A percentile compares a stretch with the other conserved stretches of the same genome.
Evolutionary conservation across 1,140 invertebrate genomes (phyloP).

Genomic region (Drosophila leontia): DNA sequence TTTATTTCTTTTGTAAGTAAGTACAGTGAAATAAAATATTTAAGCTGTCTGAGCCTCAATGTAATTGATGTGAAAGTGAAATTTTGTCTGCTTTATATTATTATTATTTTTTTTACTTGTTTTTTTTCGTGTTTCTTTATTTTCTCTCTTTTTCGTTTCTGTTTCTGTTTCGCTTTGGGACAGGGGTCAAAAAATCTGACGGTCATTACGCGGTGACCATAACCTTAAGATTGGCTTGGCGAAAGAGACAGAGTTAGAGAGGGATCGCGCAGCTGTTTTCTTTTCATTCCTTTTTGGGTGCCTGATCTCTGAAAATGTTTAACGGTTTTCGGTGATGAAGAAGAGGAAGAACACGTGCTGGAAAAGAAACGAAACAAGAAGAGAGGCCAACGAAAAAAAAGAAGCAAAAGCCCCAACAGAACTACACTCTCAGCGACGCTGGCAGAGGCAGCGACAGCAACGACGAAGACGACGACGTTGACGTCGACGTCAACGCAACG

Average conservation of each 20-base stretch:
- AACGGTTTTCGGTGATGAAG: conserved; percentile 7
- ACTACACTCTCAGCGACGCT: conserved; percentile 12
- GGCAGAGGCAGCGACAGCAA: conserved; percentile 21
- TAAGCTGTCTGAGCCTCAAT: conserved; percentile 31
- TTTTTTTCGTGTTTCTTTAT: conserved; percentile 29
- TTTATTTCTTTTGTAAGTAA: conserved; percentile 43
- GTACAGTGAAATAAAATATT: conserved; percentile 44
- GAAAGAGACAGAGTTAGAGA: conserved; percentile 6
- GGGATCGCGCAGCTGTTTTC: conserved; percentile 42
- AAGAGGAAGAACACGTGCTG: conserved; percentile 69
- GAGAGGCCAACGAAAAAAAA: conserved; percentile 3
- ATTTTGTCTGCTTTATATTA: conserved; percentile 58
- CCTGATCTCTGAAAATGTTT: conserved; percentile 26
- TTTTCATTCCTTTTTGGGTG: conserved; percentile 11
- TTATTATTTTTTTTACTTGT: conserved; percentile 12
- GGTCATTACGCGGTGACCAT: conserved; percentile 68
- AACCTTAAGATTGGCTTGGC: conserved; percentile 64
- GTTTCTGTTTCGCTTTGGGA: conserved; percentile 28
- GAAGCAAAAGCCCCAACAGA: conserved; percentile 24
- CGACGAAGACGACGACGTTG: neutral
- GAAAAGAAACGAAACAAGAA: conserved; percentile 9
- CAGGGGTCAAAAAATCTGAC: conserved; percentile 47
- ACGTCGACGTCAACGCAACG: conserved; percentile 65
- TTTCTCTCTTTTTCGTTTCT: conserved; percentile 34
- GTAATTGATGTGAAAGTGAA: conserved; percentile 83